Conservation (phyloP, 2,797 vertebrate genomes). For the Ispidina lecontei region DNA sequence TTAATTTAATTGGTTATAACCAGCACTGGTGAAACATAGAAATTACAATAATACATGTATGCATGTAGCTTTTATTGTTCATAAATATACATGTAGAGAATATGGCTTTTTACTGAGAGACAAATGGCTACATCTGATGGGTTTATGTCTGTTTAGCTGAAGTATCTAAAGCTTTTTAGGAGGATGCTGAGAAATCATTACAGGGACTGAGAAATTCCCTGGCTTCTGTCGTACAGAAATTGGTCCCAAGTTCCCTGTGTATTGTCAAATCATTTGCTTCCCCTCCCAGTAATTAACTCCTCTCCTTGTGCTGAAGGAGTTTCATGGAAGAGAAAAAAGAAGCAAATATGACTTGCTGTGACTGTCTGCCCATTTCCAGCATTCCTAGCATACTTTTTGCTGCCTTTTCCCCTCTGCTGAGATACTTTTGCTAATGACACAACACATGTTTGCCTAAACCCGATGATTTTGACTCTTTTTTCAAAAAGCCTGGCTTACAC, state of each 20-base stretch:
- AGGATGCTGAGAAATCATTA: background rate
- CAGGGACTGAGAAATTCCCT: background rate
- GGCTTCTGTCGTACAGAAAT: background rate
- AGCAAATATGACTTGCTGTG: constrained; percentile 4
- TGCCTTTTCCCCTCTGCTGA: constrained; percentile 43
- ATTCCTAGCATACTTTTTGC: constrained; percentile 56
- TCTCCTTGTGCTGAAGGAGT: constrained; percentile 5
- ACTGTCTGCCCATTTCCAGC: constrained; percentile 52
- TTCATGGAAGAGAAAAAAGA: background rate
- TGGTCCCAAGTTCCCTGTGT: background rate
- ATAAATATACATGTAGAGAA: background rate
- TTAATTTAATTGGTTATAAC: background rate
- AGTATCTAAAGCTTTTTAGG: background rate
- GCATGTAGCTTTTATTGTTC: background rate
- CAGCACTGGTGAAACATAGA: background rate
- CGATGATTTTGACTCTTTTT: constrained; percentile 28
- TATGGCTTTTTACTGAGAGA: background rate
- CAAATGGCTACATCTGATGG: background rate
- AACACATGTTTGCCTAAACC: constrained; percentile 37
- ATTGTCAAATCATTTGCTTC: background rate
- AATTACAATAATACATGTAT: background rate
- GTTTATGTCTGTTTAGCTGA: background rate
- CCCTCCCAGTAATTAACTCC: background rate
- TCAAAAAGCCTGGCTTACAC: background rate
- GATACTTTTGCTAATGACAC: constrained; percentile 44